Evolutionary conservation across 2,113 vertebrate genomes (phyloP).

Genomic region (Sapayoa aenigma): DNA sequence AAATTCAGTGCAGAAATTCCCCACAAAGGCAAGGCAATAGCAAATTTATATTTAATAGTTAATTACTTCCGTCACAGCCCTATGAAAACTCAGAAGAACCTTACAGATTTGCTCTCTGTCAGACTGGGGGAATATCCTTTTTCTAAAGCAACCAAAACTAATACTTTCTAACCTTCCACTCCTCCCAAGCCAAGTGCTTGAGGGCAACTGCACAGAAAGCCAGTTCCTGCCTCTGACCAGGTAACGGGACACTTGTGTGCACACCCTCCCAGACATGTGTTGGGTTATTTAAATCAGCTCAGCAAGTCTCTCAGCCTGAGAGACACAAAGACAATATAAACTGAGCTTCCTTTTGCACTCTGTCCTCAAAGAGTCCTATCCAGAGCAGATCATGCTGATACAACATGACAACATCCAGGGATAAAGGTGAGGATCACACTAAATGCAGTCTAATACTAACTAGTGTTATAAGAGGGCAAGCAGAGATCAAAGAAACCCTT

Average conservation of each 20-base stretch:
- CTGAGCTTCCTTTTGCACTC: slow-evolving; percentile 13
- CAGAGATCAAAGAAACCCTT: slow-evolving; percentile 40
- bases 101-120: not conserved
- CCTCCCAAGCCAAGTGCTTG: not conserved
- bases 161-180: not conserved
- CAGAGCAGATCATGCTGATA: slow-evolving; percentile 65
- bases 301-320: not conserved
- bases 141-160: not conserved
- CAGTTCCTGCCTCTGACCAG: not conserved
- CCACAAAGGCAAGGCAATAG: not conserved
- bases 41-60: not conserved
- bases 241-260: not conserved
- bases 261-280: not conserved
- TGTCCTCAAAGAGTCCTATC: slow-evolving; percentile 62
- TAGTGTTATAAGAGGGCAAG: slow-evolving; percentile 33
- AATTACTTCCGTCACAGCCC: not conserved
- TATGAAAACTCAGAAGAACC: not conserved
- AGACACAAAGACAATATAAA: slow-evolving; percentile 19
- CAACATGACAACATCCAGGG: slow-evolving; percentile 62
- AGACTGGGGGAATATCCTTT: not conserved
- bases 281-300: slow-evolving; percentile 25
- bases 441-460: slow-evolving; percentile 11
- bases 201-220: not conserved
- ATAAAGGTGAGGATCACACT: slow-evolving; percentile 56
- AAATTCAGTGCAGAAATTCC: not conserved